Base-by-base conservation (phyloP, 1,140 invertebrate species). In the Drosophila tani region DNA sequence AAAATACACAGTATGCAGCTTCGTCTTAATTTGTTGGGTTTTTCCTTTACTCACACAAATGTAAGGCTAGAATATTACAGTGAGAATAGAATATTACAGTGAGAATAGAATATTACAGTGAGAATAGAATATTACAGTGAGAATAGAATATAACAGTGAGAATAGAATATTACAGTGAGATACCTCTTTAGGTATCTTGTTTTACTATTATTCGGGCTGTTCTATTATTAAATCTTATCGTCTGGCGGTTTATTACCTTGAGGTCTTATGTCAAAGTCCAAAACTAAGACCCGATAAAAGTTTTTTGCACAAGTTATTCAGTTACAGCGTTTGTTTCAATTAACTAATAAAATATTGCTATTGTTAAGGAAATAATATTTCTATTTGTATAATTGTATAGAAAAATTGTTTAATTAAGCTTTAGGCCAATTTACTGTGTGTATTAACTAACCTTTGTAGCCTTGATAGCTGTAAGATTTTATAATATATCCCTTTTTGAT, bases 251-350 rank as follows among this genome's bases (percentile, higher is more conserved):
- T 49, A 49, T 38, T 41, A 49, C n/a, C 15, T 32, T 29, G 1
- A n/a, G 12, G 35, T 40, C 32, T 63, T 29, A 50, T 21, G 32
- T 27, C 66, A 53, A 73, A 71, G 66, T 70, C 45, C 69, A 29
- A 21, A 53, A 38, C 2, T 40, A 17, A 32, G 2, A 51, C 5
- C 27, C 47, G 12, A 53, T 51, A 67, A 38, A 67, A 45, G 19
- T 67, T 40, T 32, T 32, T 38, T 17, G 60, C 46, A 51, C 46
- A 69, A 66, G 27, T 64, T n/a, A 32, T 5, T 17, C 4, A 64
- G 9, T 35, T 21, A 46, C 38, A 9, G 1, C 38, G 7, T 40
- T 63, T 9, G 35, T 57, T 60, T 43, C 14, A 40, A 29, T 6
- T 14, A 15, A 24, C 19, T 24, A 45, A n/a, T 8, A 41, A 29